phyloP scores from a whole-genome alignment of 1,140 invertebrate species.

The Eubasilissa regina region DNA sequence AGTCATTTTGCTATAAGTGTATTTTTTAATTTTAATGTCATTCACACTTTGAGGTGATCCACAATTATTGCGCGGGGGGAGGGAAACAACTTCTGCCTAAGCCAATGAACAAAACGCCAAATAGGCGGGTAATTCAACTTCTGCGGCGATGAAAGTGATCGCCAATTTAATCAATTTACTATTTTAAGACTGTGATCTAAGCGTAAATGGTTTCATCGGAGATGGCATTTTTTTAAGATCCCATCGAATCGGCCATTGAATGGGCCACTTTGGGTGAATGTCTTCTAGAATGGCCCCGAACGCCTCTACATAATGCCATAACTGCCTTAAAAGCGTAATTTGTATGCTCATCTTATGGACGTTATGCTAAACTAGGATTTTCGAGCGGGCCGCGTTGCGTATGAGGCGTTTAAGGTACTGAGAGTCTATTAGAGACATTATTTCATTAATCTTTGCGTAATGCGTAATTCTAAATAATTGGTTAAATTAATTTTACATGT shows the following conservation, averaged over 20 bases:
- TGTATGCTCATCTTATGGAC: conserved; percentile 8
- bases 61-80: too few relatives aligned
- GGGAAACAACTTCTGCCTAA: too few relatives aligned
- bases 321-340: conserved; percentile 16
- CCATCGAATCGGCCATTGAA: conserved; percentile 16
- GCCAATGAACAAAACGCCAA: too few relatives aligned
- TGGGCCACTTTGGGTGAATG: conserved; percentile 11
- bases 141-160: background rate
- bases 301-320: conserved; percentile 8
- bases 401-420: background rate
- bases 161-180: conserved; percentile 33
- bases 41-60: too few relatives aligned
- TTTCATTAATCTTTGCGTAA: too few relatives aligned
- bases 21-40: too few relatives aligned
- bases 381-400: conserved; percentile 5
- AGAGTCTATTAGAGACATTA: background rate
- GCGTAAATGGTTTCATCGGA: conserved; percentile 29
- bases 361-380: conserved; percentile 10
- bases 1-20: too few relatives aligned
- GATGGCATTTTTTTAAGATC: conserved; percentile 19
- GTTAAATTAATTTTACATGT: background rate
- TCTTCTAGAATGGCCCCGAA: background rate
- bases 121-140: background rate
- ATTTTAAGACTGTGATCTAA: conserved; percentile 33
- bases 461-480: too few relatives aligned